Evolutionary conservation across 2,113 vertebrate genomes (phyloP).

Genomic region (Mustela nigripes): DNA sequence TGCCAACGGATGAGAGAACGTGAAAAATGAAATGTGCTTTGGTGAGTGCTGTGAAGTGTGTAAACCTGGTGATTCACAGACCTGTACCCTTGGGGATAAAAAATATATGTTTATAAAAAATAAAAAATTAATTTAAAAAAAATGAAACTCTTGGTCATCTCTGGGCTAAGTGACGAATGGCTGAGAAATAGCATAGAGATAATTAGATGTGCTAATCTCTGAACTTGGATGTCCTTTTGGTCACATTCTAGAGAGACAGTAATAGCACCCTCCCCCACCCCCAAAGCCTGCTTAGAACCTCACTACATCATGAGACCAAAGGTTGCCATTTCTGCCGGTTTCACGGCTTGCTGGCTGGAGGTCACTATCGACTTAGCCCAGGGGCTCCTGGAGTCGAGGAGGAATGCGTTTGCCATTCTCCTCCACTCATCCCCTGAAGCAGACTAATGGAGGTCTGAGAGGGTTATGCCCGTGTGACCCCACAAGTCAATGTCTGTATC

Average conservation of each 20-base stretch:
- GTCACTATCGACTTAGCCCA: background rate
- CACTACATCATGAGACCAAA: background rate
- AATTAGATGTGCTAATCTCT: background rate
- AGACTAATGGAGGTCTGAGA: background rate
- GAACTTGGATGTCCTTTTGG: background rate
- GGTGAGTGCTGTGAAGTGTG: no score
- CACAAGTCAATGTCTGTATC: background rate
- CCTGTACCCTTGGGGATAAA: no score
- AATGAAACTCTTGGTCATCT: background rate
- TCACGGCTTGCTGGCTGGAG: background rate
- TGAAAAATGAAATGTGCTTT: background rate
- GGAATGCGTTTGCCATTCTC: background rate
- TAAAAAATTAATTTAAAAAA: background rate
- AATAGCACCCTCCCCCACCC: rapidly evolving
- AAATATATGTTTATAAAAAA: no score
- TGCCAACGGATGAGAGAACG: background rate
- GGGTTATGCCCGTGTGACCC: background rate
- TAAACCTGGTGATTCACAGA: no score
- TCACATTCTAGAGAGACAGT: background rate
- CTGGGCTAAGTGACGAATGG: background rate
- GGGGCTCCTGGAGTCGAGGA: background rate
- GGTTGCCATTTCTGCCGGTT: background rate
- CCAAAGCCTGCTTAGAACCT: background rate
- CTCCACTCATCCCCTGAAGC: background rate
- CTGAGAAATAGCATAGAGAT: background rate